Conservation (phyloP, 2,113 vertebrate species). For the Sterrhoptilus dennistouni region DNA sequence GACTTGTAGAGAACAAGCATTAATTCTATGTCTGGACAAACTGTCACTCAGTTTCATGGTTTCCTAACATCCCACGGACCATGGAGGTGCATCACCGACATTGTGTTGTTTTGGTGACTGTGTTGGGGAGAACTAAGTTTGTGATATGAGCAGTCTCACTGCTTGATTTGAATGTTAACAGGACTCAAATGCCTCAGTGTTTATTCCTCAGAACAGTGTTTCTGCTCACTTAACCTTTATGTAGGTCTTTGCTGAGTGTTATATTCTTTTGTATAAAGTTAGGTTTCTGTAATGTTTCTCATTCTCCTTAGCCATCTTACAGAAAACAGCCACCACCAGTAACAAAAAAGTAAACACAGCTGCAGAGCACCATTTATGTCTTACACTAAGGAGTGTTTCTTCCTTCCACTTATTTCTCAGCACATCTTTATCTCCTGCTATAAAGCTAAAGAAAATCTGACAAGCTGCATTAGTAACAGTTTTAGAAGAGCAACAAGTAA, state of each 20-base stretch:
- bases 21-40: background rate
- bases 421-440: background rate
- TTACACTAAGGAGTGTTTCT: background rate
- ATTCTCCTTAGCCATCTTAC: background rate
- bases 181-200: background rate
- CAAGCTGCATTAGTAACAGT: background rate
- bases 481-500: background rate
- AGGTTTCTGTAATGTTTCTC: background rate
- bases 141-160: background rate
- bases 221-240: background rate
- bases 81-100: background rate
- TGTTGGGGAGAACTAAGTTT: background rate
- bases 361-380: background rate
- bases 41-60: background rate
- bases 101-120: background rate
- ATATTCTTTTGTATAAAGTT: background rate
- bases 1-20: background rate
- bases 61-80: background rate
- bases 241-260: background rate
- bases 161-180: background rate
- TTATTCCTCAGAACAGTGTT: background rate
- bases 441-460: slow-evolving; percentile 1
- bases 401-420: background rate
- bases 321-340: background rate
- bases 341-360: background rate